Evolutionary conservation across 35 echinoderm and acorn worm genomes (phyloP).

Genomic region (Acanthaster planci): DNA sequence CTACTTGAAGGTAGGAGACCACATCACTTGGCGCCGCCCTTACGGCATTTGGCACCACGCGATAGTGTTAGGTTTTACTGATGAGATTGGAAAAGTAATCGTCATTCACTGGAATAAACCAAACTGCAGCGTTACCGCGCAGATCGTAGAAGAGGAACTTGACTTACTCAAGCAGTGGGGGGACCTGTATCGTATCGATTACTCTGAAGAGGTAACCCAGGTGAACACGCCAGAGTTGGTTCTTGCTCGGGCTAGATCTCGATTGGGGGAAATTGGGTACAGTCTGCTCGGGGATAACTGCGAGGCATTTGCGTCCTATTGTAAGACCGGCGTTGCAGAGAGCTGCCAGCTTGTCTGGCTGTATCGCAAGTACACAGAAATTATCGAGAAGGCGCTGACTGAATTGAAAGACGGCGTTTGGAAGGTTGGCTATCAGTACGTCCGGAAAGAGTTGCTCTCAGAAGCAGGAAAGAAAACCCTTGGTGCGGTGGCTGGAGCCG

Average conservation of each 20-base stretch:
- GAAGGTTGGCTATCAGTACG: not conserved
- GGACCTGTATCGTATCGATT: conserved; percentile 28
- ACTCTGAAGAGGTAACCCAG: conserved; percentile 16
- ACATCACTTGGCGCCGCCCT: conserved; percentile 46
- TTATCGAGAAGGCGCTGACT: not conserved
- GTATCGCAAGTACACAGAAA: not conserved
- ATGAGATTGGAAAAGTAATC: not conserved
- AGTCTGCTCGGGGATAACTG: conserved; percentile 40
- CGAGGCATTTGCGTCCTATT: conserved; percentile 54
- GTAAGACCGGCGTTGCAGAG: conserved; percentile 42
- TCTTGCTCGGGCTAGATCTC: conserved; percentile 15
- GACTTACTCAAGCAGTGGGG: not conserved
- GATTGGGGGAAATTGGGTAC: conserved; percentile 32
- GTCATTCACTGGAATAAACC: conserved; percentile 38
- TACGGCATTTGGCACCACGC: conserved; percentile 56
- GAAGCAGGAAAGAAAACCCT: not conserved
- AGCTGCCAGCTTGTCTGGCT: conserved; percentile 6
- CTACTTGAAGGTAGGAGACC: conserved; percentile 42
- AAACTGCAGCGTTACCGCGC: not conserved
- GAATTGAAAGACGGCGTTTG: not conserved
- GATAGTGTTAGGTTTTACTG: conserved; percentile 20
- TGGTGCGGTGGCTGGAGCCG: not conserved
- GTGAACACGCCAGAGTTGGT: conserved; percentile 38
- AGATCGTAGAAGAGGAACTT: not conserved
- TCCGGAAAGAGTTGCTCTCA: no score